phyloP scores from a whole-genome alignment of 2,888 invertebrate genomes.

The Acronicta leporina region DNA sequence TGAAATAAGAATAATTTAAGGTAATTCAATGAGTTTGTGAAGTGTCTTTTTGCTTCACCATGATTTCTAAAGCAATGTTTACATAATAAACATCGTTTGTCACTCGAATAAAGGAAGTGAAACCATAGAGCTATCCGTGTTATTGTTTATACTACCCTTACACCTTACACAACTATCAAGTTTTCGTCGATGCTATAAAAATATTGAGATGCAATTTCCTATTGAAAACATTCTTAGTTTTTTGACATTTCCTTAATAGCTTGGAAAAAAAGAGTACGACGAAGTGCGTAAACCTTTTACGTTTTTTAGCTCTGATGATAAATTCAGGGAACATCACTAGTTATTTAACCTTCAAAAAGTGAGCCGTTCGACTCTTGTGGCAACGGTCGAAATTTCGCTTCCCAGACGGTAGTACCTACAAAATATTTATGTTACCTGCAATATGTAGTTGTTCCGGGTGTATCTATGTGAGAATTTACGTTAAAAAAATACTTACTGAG shows the following conservation, averaged over 20 bases:
- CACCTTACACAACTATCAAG: constrained; percentile 35
- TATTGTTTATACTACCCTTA: constrained; percentile 34
- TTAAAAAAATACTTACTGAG: no score
- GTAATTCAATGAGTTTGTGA: constrained; percentile 9
- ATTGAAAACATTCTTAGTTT: constrained; percentile 16
- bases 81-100: constrained; percentile 29
- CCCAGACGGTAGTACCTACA: no score
- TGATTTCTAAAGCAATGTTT: constrained; percentile 28
- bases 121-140: constrained; percentile 25
- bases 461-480: no score
- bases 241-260: constrained; percentile 19
- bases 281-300: neutral
- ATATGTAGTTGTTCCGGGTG: no score
- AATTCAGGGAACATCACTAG: no score
- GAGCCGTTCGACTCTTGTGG: no score
- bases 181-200: constrained; percentile 43
- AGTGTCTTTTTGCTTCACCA: constrained; percentile 23
- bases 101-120: constrained; percentile 42
- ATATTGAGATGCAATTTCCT: constrained; percentile 20
- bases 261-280: neutral
- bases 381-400: no score
- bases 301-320: no score
- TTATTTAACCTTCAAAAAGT: no score
- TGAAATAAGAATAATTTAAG: constrained; percentile 7
- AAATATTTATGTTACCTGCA: no score